phyloP scores from a whole-genome alignment of 30 jellyfish, hydroid and myxozoan genomes.

The Cassiopea xamachana region DNA sequence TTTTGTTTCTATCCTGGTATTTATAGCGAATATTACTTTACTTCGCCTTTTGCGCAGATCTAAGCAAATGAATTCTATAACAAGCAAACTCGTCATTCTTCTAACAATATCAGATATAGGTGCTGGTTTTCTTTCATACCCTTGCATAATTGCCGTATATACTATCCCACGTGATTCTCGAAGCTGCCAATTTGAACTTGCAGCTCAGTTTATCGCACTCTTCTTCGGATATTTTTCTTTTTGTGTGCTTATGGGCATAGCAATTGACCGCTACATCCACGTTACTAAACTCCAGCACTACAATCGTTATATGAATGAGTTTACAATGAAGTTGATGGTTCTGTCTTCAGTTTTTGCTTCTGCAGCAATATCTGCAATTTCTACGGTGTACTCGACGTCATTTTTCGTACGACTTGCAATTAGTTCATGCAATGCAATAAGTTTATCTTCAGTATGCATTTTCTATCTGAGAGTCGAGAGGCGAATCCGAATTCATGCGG shows the following conservation, averaged over 20 bases:
- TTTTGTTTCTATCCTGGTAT: slow-evolving; percentile 6
- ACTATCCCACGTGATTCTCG: background rate
- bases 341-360: background rate
- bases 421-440: slow-evolving; percentile 13
- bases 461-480: slow-evolving; percentile 25
- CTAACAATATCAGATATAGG: slow-evolving; percentile 44
- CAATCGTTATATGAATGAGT: slow-evolving; percentile 25
- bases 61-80: slow-evolving; percentile 29
- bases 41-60: slow-evolving; percentile 30
- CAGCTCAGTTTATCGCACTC: slow-evolving; percentile 32
- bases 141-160: slow-evolving; percentile 28
- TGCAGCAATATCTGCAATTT: slow-evolving; percentile 10
- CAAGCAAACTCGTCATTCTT: slow-evolving; percentile 42
- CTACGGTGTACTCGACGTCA: slow-evolving; percentile 50
- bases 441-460: slow-evolving; percentile 19
- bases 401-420: slow-evolving; percentile 19
- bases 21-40: slow-evolving; percentile 14
- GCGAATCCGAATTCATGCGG: slow-evolving; percentile 22
- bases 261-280: slow-evolving; percentile 59
- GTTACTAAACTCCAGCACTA: slow-evolving; percentile 52
- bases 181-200: slow-evolving; percentile 41
- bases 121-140: slow-evolving; percentile 46
- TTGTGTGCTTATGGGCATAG: slow-evolving; percentile 56
- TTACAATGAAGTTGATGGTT: slow-evolving; percentile 18
- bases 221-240: slow-evolving; percentile 49